A percentile compares a stretch with the other conserved stretches of the same genome.
These are phyloP conservation scores for Drosophila colorata DNA, from an alignment of 2,888 invertebrate species.

Conservation along the genomic window DNA sequence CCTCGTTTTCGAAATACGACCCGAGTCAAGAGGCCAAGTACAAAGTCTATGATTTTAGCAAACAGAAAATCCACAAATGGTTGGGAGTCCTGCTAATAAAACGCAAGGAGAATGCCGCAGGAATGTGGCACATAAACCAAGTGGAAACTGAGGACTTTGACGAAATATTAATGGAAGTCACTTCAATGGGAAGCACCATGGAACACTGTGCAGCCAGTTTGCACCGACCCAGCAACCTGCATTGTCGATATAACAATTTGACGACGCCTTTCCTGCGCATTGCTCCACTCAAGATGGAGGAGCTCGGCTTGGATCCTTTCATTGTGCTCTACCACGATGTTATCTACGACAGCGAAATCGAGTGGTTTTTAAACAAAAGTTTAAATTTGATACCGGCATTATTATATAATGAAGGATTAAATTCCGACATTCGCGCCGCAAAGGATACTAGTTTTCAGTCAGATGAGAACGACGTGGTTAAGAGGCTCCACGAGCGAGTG, in stretches of 20 bases:
- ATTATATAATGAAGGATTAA: background rate
- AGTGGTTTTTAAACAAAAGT: constrained; percentile 14
- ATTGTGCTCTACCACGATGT: constrained; percentile 46
- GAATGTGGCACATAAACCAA: constrained; percentile 2
- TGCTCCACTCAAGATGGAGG: constrained; percentile 54
- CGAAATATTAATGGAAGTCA: background rate
- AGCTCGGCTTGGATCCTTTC: constrained; percentile 40
- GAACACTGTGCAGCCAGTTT: constrained; percentile 11
- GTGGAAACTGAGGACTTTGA: background rate
- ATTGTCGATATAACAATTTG: constrained; percentile 47
- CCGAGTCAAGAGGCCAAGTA: background rate
- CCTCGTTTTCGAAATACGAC: constrained; percentile 2
- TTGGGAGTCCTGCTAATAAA: constrained; percentile 8
- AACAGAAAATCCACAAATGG: background rate
- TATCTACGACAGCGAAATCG: constrained; percentile 45
- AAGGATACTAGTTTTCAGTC: constrained; percentile 2
- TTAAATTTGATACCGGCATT: background rate
- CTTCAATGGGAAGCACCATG: background rate
- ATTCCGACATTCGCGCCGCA: constrained; percentile 16
- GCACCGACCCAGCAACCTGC: constrained; percentile 15
- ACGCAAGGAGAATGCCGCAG: constrained; percentile 6
- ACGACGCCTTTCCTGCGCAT: constrained; percentile 39
- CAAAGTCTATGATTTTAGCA: constrained; percentile 3
- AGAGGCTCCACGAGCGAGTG: constrained; percentile 10
- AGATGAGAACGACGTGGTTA: background rate